phyloP scores from a whole-genome alignment of 2,797 vertebrate species.

The Lacerta agilis region DNA sequence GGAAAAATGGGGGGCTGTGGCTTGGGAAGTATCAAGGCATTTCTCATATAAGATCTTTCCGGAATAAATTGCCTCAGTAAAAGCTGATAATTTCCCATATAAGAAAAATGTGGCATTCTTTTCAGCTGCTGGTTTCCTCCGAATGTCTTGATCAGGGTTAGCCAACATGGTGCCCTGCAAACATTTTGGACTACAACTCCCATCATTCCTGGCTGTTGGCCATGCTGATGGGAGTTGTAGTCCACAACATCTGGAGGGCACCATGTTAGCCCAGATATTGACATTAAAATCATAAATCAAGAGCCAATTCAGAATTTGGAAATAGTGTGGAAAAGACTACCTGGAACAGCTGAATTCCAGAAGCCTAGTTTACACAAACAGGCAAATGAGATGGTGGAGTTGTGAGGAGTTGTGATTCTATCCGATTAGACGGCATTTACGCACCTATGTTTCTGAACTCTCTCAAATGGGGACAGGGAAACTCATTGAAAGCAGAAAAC shows the following conservation, averaged over 20 bases:
- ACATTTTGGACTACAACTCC: too few relatives aligned
- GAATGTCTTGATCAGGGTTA: too few relatives aligned
- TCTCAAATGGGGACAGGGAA: neutral
- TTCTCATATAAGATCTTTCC: neutral
- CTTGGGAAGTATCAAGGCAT: slow-evolving; percentile 3
- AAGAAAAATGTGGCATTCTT: neutral
- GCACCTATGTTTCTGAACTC: too few relatives aligned
- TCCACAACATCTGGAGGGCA: too few relatives aligned
- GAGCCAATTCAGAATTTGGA: neutral
- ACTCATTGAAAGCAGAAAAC: neutral
- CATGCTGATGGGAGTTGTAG: too few relatives aligned
- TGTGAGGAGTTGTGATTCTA: too few relatives aligned
- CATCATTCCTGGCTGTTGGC: too few relatives aligned
- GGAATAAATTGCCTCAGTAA: neutral
- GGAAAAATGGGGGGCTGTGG: neutral
- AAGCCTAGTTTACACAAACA: too few relatives aligned
- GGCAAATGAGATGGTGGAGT: too few relatives aligned
- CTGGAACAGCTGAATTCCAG: neutral
- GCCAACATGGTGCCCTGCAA: neutral
- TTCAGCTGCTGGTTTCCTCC: neutral
- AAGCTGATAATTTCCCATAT: neutral
- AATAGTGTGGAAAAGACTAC: neutral
- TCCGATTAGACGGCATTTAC: too few relatives aligned
- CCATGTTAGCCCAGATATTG: neutral
- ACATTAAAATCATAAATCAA: neutral